Percentiles rank a stretch among this genome's conserved stretches.
Evolutionary conservation across 2,113 vertebrate genomes (phyloP).

Genomic region (Myrmophylax atrothorax): DNA sequence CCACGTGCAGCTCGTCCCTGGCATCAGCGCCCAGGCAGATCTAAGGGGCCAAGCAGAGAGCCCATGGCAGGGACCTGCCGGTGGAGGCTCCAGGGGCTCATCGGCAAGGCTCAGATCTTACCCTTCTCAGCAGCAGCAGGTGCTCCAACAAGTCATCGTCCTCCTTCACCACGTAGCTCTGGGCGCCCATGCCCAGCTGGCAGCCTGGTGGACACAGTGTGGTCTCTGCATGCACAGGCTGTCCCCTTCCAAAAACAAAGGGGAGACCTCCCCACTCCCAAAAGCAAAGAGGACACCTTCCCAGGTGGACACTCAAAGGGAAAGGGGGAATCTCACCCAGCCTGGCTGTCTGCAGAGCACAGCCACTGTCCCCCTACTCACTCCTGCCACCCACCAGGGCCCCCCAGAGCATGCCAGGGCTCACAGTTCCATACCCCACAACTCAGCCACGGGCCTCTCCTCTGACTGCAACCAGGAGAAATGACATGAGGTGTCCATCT

Average conservation of each 20-base stretch:
- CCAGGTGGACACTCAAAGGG: fast-evolving
- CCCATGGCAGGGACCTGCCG: fast-evolving
- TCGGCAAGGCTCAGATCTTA: neutral
- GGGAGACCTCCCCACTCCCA: neutral
- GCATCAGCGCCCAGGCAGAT: constrained; percentile 66
- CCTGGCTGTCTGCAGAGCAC: fast-evolving
- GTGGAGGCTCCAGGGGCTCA: fast-evolving
- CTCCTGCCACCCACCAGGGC: fast-evolving
- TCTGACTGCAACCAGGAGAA: fast-evolving
- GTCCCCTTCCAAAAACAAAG: neutral
- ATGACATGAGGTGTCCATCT: neutral
- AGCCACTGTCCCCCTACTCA: fast-evolving
- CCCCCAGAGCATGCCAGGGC: neutral
- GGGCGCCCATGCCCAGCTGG: constrained; percentile 12
- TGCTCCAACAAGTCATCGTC: constrained; percentile 64
- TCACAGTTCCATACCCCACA: neutral
- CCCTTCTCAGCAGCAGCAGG: constrained; percentile 66
- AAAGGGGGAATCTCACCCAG: neutral
- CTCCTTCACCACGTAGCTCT: constrained; percentile 49
- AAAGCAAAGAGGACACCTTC: neutral
- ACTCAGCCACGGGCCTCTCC: neutral
- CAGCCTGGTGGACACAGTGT: constrained; percentile 47
- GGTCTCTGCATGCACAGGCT: fast-evolving
- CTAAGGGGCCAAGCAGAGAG: neutral
- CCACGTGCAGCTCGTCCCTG: constrained; percentile 67